Conservation (phyloP, 2,113 vertebrate species). For the Trochalopteron elliotii region DNA sequence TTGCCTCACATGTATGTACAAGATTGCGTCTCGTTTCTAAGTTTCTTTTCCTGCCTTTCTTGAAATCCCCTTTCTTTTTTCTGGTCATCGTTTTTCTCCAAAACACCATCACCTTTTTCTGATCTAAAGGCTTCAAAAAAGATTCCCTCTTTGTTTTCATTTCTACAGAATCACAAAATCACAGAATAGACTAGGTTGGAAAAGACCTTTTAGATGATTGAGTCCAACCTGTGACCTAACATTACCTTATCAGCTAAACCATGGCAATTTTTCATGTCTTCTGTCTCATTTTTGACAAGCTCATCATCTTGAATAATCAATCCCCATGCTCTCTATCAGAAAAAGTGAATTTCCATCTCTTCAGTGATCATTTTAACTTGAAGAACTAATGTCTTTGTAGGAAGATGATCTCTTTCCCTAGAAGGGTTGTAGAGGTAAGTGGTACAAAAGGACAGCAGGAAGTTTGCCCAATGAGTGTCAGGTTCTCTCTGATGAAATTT, state of each 20-base stretch:
- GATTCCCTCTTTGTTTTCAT: not conserved
- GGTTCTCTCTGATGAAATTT: not conserved
- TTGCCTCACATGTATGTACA: not conserved
- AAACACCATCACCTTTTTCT: not conserved
- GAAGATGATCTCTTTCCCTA: not conserved
- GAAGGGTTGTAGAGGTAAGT: not conserved
- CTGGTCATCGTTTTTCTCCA: not conserved
- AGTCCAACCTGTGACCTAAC: not conserved
- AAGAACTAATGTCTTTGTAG: not conserved
- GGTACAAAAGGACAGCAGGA: not conserved
- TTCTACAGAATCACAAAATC: not conserved
- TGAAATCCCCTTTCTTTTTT: not conserved
- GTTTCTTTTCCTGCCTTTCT: not conserved
- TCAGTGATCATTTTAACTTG: not conserved
- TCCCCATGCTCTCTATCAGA: not conserved
- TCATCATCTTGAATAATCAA: not conserved
- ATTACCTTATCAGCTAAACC: not conserved
- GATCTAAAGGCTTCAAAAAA: not conserved
- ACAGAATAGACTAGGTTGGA: not conserved
- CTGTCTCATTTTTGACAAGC: not conserved
- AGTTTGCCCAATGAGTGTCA: not conserved
- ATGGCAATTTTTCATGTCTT: not conserved
- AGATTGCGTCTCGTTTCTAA: not conserved
- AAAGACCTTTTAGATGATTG: not conserved
- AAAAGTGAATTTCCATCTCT: not conserved